Conservation (phyloP, 2,888 invertebrate species). For the Aspidiotus destructor region DNA sequence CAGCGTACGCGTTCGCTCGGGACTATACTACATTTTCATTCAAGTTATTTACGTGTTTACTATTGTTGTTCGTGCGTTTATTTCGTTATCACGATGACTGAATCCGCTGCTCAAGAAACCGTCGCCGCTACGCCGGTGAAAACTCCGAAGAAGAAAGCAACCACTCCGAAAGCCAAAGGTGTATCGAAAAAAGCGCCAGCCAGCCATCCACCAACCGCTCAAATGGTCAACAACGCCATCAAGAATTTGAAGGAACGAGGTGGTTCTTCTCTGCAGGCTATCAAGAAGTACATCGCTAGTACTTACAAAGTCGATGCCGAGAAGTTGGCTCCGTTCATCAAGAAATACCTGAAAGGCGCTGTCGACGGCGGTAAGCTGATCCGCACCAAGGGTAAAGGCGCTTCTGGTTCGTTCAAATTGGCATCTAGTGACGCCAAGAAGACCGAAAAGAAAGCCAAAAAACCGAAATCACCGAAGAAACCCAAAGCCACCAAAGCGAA, state of each 20-base stretch:
- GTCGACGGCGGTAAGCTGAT: slow-evolving; percentile 47
- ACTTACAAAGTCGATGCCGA: slow-evolving; percentile 53
- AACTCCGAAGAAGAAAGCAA: slow-evolving; percentile 37
- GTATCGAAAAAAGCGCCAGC: slow-evolving; percentile 39
- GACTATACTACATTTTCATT: slow-evolving; percentile 3
- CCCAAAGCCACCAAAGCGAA: background rate
- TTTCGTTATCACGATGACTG: slow-evolving; percentile 8
- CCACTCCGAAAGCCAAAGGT: slow-evolving; percentile 33
- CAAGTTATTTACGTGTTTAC: background rate
- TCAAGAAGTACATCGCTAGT: slow-evolving; percentile 54
- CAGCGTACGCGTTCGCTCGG: background rate
- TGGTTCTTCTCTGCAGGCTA: slow-evolving; percentile 49
- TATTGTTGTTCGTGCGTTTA: background rate
- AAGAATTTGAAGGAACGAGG: slow-evolving; percentile 36
- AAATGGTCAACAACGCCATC: slow-evolving; percentile 52
- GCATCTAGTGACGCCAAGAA: background rate
- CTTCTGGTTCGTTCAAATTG: slow-evolving; percentile 27
- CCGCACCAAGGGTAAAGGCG: slow-evolving; percentile 47
- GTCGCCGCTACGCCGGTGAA: slow-evolving; percentile 35
- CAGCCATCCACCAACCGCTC: slow-evolving; percentile 46
- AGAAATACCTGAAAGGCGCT: slow-evolving; percentile 50
- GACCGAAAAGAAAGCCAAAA: slow-evolving; percentile 11
- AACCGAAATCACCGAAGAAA: slow-evolving; percentile 31
- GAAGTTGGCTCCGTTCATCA: slow-evolving; percentile 51
- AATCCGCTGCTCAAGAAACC: slow-evolving; percentile 5